Conservation (phyloP, 2,797 vertebrate genomes). For the Sorex maritimensis region DNA sequence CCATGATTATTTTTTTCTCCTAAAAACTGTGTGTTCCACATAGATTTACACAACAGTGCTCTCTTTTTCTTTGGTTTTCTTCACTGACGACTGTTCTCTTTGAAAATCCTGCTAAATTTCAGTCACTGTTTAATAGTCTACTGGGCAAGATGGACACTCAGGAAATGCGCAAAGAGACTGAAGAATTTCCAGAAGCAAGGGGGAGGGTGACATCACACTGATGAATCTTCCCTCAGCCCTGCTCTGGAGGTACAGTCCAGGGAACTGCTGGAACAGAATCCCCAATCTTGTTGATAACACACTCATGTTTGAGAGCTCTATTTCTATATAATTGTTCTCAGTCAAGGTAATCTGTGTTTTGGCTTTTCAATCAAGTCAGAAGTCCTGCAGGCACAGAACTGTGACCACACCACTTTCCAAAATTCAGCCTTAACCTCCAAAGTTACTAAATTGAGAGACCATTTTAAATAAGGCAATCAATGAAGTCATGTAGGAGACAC, state of each 20-base stretch:
- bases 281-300: neutral
- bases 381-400: neutral
- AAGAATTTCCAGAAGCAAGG: slow-evolving; percentile 31
- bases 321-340: neutral
- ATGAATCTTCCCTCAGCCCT: neutral
- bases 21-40: too few relatives aligned
- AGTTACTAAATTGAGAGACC: neutral
- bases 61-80: too few relatives aligned
- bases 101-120: neutral
- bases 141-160: neutral
- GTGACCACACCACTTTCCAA: neutral
- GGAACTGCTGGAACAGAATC: neutral
- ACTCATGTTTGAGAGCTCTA: neutral
- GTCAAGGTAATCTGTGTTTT: neutral
- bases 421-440: neutral
- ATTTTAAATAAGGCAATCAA: neutral
- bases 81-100: neutral
- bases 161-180: neutral
- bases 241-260: neutral
- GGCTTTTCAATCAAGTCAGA: neutral
- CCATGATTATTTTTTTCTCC: neutral
- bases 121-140: neutral
- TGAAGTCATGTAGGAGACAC: neutral
- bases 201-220: neutral
- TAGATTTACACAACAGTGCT: too few relatives aligned